Evolutionary conservation across 2,797 vertebrate genomes (phyloP).

Genomic region (Mus caroli): DNA sequence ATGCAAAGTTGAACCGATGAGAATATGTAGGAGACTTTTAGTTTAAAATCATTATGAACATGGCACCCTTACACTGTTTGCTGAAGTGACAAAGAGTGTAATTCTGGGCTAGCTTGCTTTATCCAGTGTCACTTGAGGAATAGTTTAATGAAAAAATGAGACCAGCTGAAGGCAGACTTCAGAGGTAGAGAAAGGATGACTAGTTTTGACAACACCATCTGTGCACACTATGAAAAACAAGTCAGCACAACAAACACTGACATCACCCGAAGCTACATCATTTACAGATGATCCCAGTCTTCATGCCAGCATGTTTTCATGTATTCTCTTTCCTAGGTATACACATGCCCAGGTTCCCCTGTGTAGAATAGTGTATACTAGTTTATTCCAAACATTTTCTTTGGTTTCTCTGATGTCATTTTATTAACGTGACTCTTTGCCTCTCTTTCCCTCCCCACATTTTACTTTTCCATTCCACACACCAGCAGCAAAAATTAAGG

Average conservation of each 20-base stretch:
- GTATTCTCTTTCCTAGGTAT: not conserved
- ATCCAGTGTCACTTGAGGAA: not conserved
- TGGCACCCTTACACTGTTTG: not conserved
- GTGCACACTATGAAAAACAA: not conserved
- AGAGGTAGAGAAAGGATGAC: not conserved
- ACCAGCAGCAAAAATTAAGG: not conserved
- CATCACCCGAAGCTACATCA: not conserved
- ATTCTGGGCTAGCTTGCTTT: not conserved
- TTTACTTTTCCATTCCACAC: not conserved
- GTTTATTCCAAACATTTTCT: not conserved
- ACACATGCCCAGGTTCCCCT: not conserved
- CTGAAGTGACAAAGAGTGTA: not conserved
- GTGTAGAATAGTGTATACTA: not conserved
- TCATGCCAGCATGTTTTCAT: not conserved
- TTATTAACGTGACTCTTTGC: not conserved
- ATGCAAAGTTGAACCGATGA: not conserved
- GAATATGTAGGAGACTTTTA: not conserved
- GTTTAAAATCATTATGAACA: not conserved
- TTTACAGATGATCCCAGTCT: not conserved
- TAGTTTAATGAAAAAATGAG: not conserved
- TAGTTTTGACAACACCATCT: not conserved
- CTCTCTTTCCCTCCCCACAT: not conserved
- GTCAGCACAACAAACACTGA: not conserved
- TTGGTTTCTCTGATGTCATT: constrained; percentile 26
- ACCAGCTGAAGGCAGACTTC: not conserved